These are phyloP conservation scores for Charanyca ferruginea DNA, from an alignment of 2,888 invertebrate species.

Conservation along the genomic window DNA sequence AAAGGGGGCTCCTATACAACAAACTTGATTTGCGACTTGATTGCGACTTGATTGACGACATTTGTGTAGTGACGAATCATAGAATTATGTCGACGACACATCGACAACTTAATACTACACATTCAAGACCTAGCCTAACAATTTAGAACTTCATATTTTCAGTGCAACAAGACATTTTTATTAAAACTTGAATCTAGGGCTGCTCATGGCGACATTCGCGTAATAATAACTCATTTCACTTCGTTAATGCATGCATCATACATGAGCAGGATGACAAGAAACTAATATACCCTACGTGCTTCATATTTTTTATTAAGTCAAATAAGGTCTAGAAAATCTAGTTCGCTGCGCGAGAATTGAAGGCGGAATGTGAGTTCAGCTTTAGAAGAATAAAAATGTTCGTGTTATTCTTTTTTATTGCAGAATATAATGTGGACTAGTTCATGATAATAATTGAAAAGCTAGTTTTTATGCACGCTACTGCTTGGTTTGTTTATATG, in stretches of 20 bases:
- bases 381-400: conserved; percentile 17
- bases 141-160: not conserved
- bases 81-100: too few relatives aligned
- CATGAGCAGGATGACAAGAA: conserved; percentile 28
- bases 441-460: conserved; percentile 5
- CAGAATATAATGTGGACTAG: conserved; percentile 13
- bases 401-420: conserved; percentile 12
- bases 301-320: conserved; percentile 46
- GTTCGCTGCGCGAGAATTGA: conserved; percentile 53
- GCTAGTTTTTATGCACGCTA: conserved; percentile 8
- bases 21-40: too few relatives aligned
- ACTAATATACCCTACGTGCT: conserved; percentile 37
- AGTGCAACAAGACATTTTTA: not conserved
- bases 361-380: conserved; percentile 40
- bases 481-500: not conserved
- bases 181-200: conserved; percentile 6
- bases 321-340: conserved; percentile 47
- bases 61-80: too few relatives aligned
- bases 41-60: too few relatives aligned
- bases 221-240: conserved; percentile 36
- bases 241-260: conserved; percentile 9
- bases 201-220: not conserved
- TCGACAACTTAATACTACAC: too few relatives aligned
- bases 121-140: too few relatives aligned
- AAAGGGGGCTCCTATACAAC: too few relatives aligned